phyloP scores from a whole-genome alignment of 2,888 invertebrate genomes.

The Rhaphigaster nebulosa region DNA sequence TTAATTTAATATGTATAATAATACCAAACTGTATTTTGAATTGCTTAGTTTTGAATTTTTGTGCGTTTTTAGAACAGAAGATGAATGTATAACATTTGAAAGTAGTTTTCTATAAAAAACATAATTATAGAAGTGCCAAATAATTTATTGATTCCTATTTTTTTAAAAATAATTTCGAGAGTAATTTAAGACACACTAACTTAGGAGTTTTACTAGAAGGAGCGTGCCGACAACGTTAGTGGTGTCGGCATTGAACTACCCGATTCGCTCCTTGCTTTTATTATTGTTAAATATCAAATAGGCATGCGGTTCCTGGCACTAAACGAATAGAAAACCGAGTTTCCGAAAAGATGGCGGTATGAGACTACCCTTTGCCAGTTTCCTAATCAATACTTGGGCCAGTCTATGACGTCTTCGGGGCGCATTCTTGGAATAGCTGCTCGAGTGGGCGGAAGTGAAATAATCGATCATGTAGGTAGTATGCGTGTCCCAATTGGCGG shows the following conservation, averaged over 20 bases:
- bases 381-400: slow-evolving; percentile 9
- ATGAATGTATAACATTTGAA: too few species aligned
- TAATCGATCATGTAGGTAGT: slow-evolving; percentile 34
- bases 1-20: too few species aligned
- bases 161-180: too few species aligned
- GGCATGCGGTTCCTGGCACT: neutral
- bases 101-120: too few species aligned
- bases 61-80: too few species aligned
- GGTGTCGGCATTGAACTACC: neutral
- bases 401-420: neutral
- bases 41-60: too few species aligned
- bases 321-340: neutral
- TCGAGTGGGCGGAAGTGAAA: slow-evolving; percentile 25
- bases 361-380: neutral
- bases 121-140: too few species aligned
- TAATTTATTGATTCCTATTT: too few species aligned
- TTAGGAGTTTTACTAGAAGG: too few species aligned
- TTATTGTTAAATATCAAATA: neutral
- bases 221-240: too few species aligned
- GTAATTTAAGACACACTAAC: too few species aligned
- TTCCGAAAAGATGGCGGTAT: neutral
- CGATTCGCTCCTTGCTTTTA: neutral
- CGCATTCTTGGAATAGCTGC: slow-evolving; percentile 6
- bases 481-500: slow-evolving; percentile 18
- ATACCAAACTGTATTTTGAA: too few species aligned